phyloP scores from a whole-genome alignment of 2,888 invertebrate genomes.

The Pachydiplax longipennis region DNA sequence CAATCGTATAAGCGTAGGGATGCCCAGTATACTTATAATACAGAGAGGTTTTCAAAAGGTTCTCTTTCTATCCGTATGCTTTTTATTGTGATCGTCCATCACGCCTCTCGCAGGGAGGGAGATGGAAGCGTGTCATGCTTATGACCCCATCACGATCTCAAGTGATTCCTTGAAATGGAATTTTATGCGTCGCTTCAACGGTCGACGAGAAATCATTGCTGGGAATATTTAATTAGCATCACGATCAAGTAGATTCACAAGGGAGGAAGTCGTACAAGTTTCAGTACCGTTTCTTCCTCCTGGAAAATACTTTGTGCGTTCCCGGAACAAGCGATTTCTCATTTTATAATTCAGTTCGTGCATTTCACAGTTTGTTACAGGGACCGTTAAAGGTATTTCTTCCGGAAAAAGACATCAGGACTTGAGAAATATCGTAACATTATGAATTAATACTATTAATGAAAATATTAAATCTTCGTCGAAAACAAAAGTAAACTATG shows the following conservation, averaged over 20 bases:
- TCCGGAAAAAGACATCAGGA: too few relatives aligned
- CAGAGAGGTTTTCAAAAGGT: not conserved
- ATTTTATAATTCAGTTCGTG: not conserved
- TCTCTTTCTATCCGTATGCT: not conserved
- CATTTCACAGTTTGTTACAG: not conserved
- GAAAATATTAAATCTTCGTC: too few relatives aligned
- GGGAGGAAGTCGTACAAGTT: not conserved
- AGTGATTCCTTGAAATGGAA: conserved; percentile 28
- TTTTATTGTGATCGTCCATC: conserved; percentile 41
- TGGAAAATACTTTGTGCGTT: not conserved
- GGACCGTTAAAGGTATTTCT: not conserved
- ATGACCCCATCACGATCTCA: conserved; percentile 33
- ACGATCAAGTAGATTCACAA: not conserved
- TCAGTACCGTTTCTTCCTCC: not conserved
- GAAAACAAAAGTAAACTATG: too few relatives aligned
- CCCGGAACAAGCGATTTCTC: not conserved
- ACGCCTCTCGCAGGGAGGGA: not conserved
- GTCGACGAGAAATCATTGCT: conserved; percentile 10
- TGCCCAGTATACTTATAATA: not conserved
- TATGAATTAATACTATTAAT: too few relatives aligned
- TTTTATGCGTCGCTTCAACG: conserved; percentile 27
- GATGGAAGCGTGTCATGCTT: not conserved
- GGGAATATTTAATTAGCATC: conserved; percentile 40
- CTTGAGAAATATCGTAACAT: too few relatives aligned
- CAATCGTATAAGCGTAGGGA: not conserved